phyloP scores from a whole-genome alignment of 2,113 vertebrate genomes.

The Mormoops blainvillei region DNA sequence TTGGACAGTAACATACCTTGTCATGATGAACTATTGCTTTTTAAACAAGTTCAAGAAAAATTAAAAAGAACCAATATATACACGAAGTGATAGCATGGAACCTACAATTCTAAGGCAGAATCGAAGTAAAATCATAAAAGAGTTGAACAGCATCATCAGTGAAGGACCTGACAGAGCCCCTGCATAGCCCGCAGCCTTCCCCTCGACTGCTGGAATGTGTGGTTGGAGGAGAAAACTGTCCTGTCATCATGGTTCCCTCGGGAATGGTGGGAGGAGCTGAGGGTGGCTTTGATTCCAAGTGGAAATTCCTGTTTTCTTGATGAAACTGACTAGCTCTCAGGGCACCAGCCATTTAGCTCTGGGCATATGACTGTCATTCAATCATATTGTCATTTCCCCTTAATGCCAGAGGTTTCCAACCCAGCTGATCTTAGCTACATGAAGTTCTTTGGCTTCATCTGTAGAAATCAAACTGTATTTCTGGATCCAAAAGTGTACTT shows the following conservation, averaged over 20 bases:
- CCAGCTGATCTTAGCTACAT: not conserved
- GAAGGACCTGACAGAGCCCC: not conserved
- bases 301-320: slow-evolving; percentile 7
- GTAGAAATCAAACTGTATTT: not conserved
- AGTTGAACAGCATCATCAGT: not conserved
- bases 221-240: not conserved
- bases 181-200: not conserved
- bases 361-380: not conserved
- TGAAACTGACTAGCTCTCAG: not conserved
- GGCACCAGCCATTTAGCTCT: not conserved
- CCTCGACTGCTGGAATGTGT: not conserved
- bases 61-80: not conserved
- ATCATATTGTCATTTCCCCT: not conserved
- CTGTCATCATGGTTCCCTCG: not conserved
- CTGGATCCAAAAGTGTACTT: not conserved
- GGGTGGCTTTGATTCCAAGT: not conserved
- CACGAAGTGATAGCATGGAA: not conserved
- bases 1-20: not conserved
- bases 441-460: not conserved
- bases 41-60: not conserved
- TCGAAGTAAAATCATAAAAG: not conserved
- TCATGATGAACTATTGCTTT: not conserved
- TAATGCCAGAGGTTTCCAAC: not conserved
- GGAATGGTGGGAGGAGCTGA: not conserved
- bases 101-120: not conserved